Base-by-base conservation (phyloP, 64 coral and sea anemone genomes). In the Porites lutea region DNA sequence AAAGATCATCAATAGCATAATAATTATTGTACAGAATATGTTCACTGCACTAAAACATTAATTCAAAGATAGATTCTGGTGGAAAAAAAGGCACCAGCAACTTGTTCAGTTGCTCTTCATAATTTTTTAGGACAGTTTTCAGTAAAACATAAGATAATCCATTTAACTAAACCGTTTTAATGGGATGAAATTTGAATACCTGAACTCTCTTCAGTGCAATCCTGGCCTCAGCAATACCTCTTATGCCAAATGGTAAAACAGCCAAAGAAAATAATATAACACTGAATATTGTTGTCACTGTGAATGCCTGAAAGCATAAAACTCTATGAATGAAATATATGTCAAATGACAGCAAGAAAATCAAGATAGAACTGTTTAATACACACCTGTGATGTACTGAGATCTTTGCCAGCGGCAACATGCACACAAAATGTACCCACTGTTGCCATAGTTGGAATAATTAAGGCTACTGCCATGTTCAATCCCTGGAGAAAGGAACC, bases 401-500 rank as follows among this genome's bases (percentile, higher is more conserved):
- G 90, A 49, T 82, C 45, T 49, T 98, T 78, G n/a, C 96, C 96
- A 10, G 79, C 59, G n/a, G 93, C 89, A 2, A 98, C 73, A 22
- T 98, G 96, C 12, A 98, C 93, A 68, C 89, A 89, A 22, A 98
- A 98, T 16, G 96, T 94, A 13, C 53, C 77, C 5, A 95, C 96
- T 4, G 96, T 92, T 4, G 96, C 92, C 13, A 95, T 43, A 19
- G 96, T 98, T 0, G 96, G 89, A n/a, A 95, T 65, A 71, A 98
- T 49, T 6, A 87, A 75, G 55, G 96, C 89, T 10, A 98, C 51
- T 3, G 96, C 84, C 68, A 95, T 89, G 89, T 98, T 98, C 8
- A 98, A 12, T 7, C 96, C 93, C 48, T 88, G 89, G 6, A 98
- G 89, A 9, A 98, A 46, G 51, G 92, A 69, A 44, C 92, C 37